Conservation (phyloP, 2,113 vertebrate species). For the Butastur rufipennis region DNA sequence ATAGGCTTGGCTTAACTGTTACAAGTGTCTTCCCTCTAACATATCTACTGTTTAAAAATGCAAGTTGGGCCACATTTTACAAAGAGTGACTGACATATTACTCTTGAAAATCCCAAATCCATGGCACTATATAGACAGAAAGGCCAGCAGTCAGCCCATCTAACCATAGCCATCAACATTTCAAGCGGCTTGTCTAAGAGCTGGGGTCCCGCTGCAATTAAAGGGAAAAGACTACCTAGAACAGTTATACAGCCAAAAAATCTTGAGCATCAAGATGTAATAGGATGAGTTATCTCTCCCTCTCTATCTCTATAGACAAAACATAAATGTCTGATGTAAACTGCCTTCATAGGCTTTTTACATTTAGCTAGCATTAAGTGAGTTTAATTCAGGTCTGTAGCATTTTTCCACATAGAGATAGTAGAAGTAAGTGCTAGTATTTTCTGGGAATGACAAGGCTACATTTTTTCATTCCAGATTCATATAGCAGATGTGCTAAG, state of each 20-base stretch:
- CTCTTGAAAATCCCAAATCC: not conserved
- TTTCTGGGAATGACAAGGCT: not conserved
- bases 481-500: not conserved
- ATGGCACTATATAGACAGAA: not conserved
- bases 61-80: not conserved
- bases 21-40: not conserved
- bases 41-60: not conserved
- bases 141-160: not conserved
- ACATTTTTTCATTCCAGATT: not conserved
- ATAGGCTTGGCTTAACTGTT: not conserved
- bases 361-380: not conserved
- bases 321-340: not conserved
- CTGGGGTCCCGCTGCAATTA: not conserved
- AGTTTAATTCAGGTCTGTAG: not conserved
- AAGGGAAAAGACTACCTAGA: not conserved
- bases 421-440: not conserved
- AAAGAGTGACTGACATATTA: not conserved
- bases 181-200: not conserved
- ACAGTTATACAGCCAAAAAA: not conserved
- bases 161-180: not conserved
- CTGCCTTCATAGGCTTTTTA: not conserved
- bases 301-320: not conserved
- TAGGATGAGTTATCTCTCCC: not conserved
- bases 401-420: not conserved
- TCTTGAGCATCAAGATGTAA: not conserved